Evolutionary conservation across 1,140 invertebrate genomes (phyloP).

Genomic region (Antheraea pernyi): DNA sequence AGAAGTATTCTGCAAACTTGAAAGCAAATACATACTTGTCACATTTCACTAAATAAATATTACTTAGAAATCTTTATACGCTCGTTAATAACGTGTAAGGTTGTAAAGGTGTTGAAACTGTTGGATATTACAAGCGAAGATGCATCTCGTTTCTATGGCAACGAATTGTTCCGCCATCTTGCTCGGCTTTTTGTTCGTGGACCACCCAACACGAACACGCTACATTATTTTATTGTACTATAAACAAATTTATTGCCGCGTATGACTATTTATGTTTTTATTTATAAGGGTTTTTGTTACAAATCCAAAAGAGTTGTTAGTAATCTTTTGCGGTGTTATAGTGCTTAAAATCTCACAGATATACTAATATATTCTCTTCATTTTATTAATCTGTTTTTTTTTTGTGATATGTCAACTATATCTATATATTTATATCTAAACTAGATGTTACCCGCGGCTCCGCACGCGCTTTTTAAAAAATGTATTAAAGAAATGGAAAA

Average conservation of each 20-base stretch:
- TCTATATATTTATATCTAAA: no score
- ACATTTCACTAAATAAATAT: not conserved
- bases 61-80: not conserved
- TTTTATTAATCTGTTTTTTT: not conserved
- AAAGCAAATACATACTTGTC: no score
- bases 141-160: conserved; percentile 50
- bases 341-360: conserved; percentile 23
- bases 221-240: conserved; percentile 78
- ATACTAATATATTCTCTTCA: not conserved
- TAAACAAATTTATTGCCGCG: conserved; percentile 77
- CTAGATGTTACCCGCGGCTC: no score
- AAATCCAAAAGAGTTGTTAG: conserved; percentile 45
- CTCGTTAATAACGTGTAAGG: conserved; percentile 16
- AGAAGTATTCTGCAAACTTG: no score
- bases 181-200: conserved; percentile 58
- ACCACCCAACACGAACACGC: conserved; percentile 69
- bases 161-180: conserved; percentile 51
- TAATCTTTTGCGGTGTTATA: conserved; percentile 50
- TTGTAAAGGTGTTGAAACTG: conserved; percentile 16
- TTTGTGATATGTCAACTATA: not conserved
- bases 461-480: no score
- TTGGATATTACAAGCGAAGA: conserved; percentile 25
- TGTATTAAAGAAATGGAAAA: no score
- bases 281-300: conserved; percentile 69
- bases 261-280: conserved; percentile 76